A percentile compares a stretch with the other conserved stretches of the same genome.
These are phyloP conservation scores for Leucania comma DNA, from an alignment of 2,888 invertebrate genomes.

Conservation along the genomic window DNA sequence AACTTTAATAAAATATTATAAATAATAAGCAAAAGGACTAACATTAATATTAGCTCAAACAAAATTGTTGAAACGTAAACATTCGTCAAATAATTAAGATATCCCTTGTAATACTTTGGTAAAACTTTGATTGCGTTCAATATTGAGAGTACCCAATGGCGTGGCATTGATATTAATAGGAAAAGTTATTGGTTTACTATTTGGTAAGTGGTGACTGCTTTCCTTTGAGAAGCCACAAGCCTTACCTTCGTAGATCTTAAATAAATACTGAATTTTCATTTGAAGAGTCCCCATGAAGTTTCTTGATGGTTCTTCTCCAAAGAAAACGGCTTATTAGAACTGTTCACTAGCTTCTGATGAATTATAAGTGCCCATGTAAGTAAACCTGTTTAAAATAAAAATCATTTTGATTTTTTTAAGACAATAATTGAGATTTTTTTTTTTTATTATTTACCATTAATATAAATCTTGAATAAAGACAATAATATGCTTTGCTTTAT, in stretches of 20 bases:
- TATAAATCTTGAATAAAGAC: no score
- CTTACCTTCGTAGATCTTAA: not conserved
- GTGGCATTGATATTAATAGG: conserved; percentile 42
- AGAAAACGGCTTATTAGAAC: no score
- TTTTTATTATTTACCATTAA: no score
- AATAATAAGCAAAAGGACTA: conserved; percentile 7
- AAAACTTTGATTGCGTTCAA: conserved; percentile 56
- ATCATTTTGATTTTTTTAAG: no score
- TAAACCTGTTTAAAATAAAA: no score
- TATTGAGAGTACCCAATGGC: conserved; percentile 31
- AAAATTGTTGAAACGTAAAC: conserved; percentile 36
- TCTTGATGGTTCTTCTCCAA: no score
- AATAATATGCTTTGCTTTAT: no score
- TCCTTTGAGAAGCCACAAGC: conserved; percentile 9
- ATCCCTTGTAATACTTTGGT: conserved; percentile 37
- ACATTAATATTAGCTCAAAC: conserved; percentile 25
- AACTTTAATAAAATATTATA: conserved; percentile 10
- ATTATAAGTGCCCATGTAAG: no score
- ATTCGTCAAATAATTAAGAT: conserved; percentile 49
- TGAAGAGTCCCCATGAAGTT: not conserved
- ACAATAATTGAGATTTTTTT: no score
- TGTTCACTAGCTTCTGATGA: no score
- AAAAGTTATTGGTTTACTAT: conserved; percentile 40
- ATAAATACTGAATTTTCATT: not conserved
- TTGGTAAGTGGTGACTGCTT: conserved; percentile 3